Conservation (phyloP, 2,797 vertebrate species). For the Enteromius thamalakanensis region DNA sequence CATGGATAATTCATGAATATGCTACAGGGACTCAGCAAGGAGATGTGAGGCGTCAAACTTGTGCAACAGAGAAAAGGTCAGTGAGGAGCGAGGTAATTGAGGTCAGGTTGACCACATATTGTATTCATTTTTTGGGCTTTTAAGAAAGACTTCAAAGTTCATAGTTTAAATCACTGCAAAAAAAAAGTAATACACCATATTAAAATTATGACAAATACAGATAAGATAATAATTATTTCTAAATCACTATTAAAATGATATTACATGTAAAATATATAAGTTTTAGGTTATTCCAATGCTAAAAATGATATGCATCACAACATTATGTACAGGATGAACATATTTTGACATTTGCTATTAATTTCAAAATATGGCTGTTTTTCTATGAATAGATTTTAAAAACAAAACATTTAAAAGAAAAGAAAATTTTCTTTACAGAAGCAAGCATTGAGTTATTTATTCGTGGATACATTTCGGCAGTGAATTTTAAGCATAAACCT, state of each 20-base stretch:
- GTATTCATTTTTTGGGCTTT: not conserved
- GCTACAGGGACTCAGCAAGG: conserved; percentile 2
- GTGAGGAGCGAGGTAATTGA: not conserved
- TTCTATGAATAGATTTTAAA: not conserved
- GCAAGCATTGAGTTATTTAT: not conserved
- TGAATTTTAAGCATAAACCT: not conserved
- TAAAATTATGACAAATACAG: not conserved
- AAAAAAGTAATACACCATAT: not conserved
- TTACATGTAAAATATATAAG: not conserved
- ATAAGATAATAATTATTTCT: not conserved
- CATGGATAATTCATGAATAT: conserved; percentile 33
- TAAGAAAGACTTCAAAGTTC: not conserved
- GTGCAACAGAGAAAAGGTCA: conserved; percentile 32
- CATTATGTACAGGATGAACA: not conserved
- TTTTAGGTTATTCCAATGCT: not conserved
- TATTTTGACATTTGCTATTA: not conserved
- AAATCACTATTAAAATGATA: not conserved
- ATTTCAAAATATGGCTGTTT: not conserved
- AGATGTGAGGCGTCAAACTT: conserved; percentile 19
- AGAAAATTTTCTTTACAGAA: not conserved
- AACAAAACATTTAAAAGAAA: not conserved
- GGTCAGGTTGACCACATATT: not conserved
- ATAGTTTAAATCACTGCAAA: not conserved
- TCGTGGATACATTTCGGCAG: not conserved
- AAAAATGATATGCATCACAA: not conserved